Evolutionary conservation across 2,797 vertebrate species (phyloP), one percentile per base, ranked within the genome.

Genomic region (Hemitrygon akajei): DNA sequence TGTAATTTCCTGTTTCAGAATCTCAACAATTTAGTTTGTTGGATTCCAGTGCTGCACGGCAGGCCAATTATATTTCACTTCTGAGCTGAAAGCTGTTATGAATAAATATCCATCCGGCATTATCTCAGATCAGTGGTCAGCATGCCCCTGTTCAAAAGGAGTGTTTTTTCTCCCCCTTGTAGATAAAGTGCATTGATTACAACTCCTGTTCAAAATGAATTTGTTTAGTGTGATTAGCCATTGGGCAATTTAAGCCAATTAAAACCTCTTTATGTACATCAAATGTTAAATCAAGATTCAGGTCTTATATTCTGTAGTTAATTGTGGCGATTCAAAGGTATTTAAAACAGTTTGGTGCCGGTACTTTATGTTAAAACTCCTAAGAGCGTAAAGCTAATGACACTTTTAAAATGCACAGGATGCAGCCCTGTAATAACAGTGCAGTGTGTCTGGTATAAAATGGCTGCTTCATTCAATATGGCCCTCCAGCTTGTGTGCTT

Each of bases 221-320:
- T 93, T 56, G 25, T 56, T 93, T 10, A 6, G 71, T 93, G 20
- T 27, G 71, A 47, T 93, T 56, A 93, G 16, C 91, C 37, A 75
- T 30, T 75, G 27, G 71, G 66, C 69, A 75, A 27, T 75, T 92
- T 16, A 92, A 40, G 47, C 27, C 91, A 93, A 93, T 75, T 93
- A 56, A 40, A 93, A 73, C 4, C 69, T 30, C 71, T 93, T 71
- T 76, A 93, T 93, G 91, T 56, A 30, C 71, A n/a, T 30, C 11
- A 30, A 93, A 27, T 16, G 25, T 92, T 75, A 56, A 75, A 93
- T 76, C 91, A 93, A 93, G 66, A 93, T 93, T 93, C 91, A 27
- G 22, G 25, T 56, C 37, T 75, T 47, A 18, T 30, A 4, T 76
- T 93, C 40, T 20, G 91, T 76, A 58, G 22, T 56, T 73, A 93